A percentile compares a stretch with the other conserved stretches of the same genome.
Conservation (phyloP, 1,140 invertebrate genomes). For the Drosophila watanabei region DNA sequence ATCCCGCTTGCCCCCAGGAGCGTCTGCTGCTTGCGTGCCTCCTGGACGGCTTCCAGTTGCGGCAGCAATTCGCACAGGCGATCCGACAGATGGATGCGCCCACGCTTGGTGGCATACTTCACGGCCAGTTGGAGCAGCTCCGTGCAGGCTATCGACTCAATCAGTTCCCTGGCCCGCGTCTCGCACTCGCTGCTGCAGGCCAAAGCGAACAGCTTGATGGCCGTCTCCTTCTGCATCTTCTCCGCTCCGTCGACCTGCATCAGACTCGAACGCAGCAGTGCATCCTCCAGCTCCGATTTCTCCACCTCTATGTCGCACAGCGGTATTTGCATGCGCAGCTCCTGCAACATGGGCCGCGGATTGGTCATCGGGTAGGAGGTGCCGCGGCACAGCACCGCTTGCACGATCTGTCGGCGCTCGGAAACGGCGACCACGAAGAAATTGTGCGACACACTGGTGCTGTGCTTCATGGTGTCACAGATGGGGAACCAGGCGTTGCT, state of each 20-base stretch:
- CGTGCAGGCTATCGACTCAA: slow-evolving; percentile 92
- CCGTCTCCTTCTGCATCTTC: slow-evolving; percentile 89
- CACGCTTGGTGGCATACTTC: slow-evolving; percentile 93
- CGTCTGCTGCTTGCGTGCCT: slow-evolving; percentile 70
- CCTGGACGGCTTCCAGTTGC: slow-evolving; percentile 77
- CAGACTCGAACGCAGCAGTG: slow-evolving; percentile 88
- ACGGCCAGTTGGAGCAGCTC: slow-evolving; percentile 93
- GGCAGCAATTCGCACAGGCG: slow-evolving; percentile 87
- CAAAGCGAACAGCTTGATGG: slow-evolving; percentile 94
- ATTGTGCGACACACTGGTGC: slow-evolving; percentile 91
- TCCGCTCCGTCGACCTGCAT: slow-evolving; percentile 87
- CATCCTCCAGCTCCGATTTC: slow-evolving; percentile 86
- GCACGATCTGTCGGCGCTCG: slow-evolving; percentile 91
- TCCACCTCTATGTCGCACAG: slow-evolving; percentile 93
- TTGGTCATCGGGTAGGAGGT: slow-evolving; percentile 93
- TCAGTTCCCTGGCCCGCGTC: slow-evolving; percentile 93
- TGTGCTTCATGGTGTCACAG: slow-evolving; percentile 89
- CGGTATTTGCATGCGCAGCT: slow-evolving; percentile 91
- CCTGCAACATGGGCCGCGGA: slow-evolving; percentile 92
- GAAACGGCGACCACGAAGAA: slow-evolving; percentile 93
- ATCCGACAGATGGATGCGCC: slow-evolving; percentile 92
- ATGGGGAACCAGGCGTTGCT: slow-evolving; percentile 92
- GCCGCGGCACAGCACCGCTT: slow-evolving; percentile 95
- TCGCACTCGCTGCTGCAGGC: slow-evolving; percentile 94
- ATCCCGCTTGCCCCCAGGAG: slow-evolving; percentile 63